Percentiles rank a stretch among this genome's conserved stretches.
These are phyloP conservation scores for Melospiza georgiana DNA, from an alignment of 2,113 vertebrate genomes.

Conservation along the genomic window DNA sequence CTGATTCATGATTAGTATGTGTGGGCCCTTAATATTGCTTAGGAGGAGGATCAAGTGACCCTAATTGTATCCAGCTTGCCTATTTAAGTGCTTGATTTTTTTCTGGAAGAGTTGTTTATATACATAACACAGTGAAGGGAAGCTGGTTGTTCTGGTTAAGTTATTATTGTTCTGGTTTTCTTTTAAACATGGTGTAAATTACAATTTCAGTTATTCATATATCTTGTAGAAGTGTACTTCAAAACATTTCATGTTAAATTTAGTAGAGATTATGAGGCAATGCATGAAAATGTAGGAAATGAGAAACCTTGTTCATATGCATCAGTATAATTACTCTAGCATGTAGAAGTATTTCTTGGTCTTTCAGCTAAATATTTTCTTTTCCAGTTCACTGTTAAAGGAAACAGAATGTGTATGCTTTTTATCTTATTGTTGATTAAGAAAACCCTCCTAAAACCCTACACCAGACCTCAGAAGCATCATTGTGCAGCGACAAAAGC, in stretches of 20 bases:
- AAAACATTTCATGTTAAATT: not conserved
- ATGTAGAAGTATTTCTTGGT: not conserved
- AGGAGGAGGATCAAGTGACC: not conserved
- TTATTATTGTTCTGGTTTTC: not conserved
- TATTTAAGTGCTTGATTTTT: not conserved
- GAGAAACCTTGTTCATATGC: not conserved
- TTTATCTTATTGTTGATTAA: slow-evolving; percentile 34
- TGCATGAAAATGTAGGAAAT: not conserved
- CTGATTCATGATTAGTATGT: not conserved
- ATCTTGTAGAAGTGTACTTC: not conserved
- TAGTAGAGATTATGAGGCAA: not conserved
- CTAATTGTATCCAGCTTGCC: slow-evolving; percentile 7
- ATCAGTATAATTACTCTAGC: not conserved
- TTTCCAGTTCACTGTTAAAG: slow-evolving; percentile 30
- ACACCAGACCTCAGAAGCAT: slow-evolving; percentile 37
- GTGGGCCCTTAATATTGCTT: not conserved
- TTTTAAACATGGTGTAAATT: not conserved
- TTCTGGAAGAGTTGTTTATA: not conserved
- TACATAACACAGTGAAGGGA: not conserved
- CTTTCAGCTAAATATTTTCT: not conserved
- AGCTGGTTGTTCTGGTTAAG: not conserved
- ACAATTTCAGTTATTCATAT: not conserved
- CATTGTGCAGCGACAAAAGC: slow-evolving; percentile 49
- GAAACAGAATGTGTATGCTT: slow-evolving; percentile 16
- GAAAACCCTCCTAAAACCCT: slow-evolving; percentile 12